These are phyloP conservation scores for Poeciliopsis gracilis DNA, from an alignment of 2,797 vertebrate species.

Conservation along the genomic window DNA sequence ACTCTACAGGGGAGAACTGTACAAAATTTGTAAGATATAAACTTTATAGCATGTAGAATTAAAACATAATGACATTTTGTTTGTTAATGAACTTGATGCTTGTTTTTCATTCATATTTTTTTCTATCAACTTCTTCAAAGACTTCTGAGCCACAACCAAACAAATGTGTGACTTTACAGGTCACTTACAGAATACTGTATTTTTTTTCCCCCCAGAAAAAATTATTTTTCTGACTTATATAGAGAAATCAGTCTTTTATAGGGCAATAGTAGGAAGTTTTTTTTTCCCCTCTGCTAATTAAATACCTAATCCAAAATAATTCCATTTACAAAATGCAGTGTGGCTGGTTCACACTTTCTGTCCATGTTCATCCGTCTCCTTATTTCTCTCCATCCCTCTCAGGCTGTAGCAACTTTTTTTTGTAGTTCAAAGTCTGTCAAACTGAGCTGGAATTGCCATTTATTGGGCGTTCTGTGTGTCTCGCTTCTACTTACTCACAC, in stretches of 20 bases:
- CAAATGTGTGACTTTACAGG: background rate
- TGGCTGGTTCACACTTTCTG: background rate
- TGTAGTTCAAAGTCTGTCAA: conserved; percentile 34
- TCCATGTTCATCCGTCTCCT: background rate
- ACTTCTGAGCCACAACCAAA: background rate
- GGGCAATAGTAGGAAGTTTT: background rate
- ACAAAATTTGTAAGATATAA: background rate
- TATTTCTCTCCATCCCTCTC: conserved; percentile 1
- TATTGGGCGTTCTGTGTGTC: conserved; percentile 18
- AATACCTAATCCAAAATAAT: background rate
- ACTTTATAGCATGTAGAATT: background rate
- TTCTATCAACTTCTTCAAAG: background rate
- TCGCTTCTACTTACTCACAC: conserved; percentile 12
- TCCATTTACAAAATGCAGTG: background rate
- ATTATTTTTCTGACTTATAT: background rate
- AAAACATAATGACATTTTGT: background rate
- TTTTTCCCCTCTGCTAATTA: background rate
- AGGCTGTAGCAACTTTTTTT: background rate
- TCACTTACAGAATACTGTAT: background rate
- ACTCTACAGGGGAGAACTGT: background rate
- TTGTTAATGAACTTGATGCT: background rate
- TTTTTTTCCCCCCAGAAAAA: background rate
- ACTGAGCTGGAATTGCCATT: conserved; percentile 34
- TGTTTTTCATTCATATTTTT: background rate
- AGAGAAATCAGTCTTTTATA: background rate